A percentile compares a stretch with the other conserved stretches of the same genome.
Evolutionary conservation across 2,888 invertebrate species (phyloP).

Genomic region (Heterodera filipjevi): DNA sequence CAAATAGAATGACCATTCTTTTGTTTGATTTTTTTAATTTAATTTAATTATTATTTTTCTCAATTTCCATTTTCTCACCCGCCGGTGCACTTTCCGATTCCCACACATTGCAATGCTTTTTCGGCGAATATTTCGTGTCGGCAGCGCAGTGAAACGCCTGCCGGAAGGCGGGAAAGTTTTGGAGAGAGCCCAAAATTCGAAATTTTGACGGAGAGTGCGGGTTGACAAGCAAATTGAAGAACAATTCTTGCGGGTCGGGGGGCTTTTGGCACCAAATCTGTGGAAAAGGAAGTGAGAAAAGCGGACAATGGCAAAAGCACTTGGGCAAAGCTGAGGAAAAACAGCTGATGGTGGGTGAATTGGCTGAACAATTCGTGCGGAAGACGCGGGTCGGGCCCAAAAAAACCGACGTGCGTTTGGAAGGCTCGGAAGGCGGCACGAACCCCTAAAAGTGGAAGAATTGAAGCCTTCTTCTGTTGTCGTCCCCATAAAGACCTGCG

Average conservation of each 20-base stretch:
- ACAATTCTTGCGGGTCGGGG: conserved; percentile 41
- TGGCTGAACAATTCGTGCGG: conserved; percentile 48
- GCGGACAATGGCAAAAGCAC: not conserved
- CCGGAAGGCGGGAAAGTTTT: conserved; percentile 62
- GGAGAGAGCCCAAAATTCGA: conserved; percentile 52
- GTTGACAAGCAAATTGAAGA: conserved; percentile 51
- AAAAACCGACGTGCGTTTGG: conserved; percentile 47
- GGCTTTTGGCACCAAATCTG: conserved; percentile 53
- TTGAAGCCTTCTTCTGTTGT: not conserved
- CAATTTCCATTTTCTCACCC: not conserved
- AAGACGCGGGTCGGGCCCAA: conserved; percentile 55
- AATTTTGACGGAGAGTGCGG: conserved; percentile 58
- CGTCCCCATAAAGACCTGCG: conserved; percentile 60
- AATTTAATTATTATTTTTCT: not conserved
- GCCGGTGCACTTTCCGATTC: conserved; percentile 21
- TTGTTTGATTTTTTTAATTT: not conserved
- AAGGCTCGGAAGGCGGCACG: conserved; percentile 57
- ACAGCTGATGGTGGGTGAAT: conserved; percentile 57
- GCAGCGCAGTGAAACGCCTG: conserved; percentile 46
- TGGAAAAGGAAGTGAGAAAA: not conserved
- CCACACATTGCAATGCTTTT: conserved; percentile 15
- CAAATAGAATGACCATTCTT: too few relatives aligned
- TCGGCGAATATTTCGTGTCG: conserved; percentile 16
- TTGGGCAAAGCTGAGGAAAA: conserved; percentile 55
- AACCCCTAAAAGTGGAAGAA: conserved; percentile 65